Evolutionary conservation across 2,797 vertebrate genomes (phyloP).

Genomic region (Danio albolineatus): DNA sequence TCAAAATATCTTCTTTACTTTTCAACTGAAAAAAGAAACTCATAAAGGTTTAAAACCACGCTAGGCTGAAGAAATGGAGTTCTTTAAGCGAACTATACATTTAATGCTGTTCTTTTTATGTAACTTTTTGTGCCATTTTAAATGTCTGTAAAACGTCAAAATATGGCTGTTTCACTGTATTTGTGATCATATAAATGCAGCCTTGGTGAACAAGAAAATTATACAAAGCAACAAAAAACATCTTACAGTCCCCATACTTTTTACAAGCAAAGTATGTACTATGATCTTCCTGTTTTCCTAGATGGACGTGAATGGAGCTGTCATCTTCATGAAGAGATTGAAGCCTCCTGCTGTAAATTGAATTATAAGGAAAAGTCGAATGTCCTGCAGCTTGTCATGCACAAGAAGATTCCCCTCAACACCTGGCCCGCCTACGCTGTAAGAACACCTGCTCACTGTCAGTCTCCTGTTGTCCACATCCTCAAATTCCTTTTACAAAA

Average conservation of each 20-base stretch:
- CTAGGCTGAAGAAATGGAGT: no score
- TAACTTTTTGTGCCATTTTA: background rate
- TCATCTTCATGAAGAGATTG: constrained; percentile 91
- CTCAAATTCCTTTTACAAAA: background rate
- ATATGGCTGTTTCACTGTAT: background rate
- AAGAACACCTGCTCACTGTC: constrained; percentile 51
- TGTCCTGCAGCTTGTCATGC: constrained; percentile 88
- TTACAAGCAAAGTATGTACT: background rate
- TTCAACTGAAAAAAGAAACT: no score
- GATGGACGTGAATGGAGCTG: constrained; percentile 93
- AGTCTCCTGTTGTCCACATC: background rate
- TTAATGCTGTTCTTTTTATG: no score
- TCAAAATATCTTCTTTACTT: no score
- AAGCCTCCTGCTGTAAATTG: constrained; percentile 92
- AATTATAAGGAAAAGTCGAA: constrained; percentile 90
- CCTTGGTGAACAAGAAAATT: background rate
- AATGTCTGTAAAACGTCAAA: background rate
- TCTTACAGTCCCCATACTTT: background rate
- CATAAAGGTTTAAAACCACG: no score
- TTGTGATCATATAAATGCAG: background rate
- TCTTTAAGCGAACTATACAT: no score
- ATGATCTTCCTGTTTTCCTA: constrained; percentile 62
- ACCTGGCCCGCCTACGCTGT: constrained; percentile 92
- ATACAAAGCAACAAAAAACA: background rate
- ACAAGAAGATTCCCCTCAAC: constrained; percentile 96